Conservation (phyloP, 1,140 invertebrate species). For the Araneus ventricosus region DNA sequence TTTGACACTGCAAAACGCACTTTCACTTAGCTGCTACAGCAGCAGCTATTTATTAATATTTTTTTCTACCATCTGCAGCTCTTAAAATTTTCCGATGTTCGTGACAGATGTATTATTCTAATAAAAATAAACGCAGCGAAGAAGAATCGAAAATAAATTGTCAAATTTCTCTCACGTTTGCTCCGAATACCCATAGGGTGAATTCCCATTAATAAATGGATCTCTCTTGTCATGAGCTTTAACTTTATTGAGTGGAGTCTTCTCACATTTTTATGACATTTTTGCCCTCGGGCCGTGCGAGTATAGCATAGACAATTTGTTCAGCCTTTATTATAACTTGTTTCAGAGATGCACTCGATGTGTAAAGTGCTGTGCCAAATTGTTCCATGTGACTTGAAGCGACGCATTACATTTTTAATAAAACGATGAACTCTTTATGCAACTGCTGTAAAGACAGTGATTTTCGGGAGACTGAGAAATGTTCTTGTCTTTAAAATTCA, state of each 20-base stretch:
- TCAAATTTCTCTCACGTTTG: conserved; percentile 32
- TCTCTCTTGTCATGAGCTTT: background rate
- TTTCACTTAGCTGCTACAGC: background rate
- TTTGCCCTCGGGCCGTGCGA: background rate
- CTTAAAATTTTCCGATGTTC: conserved; percentile 14
- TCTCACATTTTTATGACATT: conserved; percentile 36
- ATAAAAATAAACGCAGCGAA: conserved; percentile 10
- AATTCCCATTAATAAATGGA: conserved; percentile 48
- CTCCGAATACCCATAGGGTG: conserved; percentile 6
- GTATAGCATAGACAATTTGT: conserved; percentile 13
- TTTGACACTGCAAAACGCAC: conserved; percentile 14
- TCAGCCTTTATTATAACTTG: background rate
- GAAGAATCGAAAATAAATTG: conserved; percentile 39
- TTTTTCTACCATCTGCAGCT: background rate
- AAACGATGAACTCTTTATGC: background rate
- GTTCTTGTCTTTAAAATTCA: no score
- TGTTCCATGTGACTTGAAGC: background rate
- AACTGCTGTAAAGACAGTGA: background rate
- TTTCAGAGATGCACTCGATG: background rate
- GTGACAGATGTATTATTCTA: conserved; percentile 36
- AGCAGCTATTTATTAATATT: background rate
- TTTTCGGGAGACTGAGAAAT: background rate
- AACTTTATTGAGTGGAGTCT: background rate
- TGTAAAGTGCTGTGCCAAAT: background rate
- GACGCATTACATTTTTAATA: background rate